Conservation (phyloP, 2,797 vertebrate genomes). For the Tragopan temminckii region DNA sequence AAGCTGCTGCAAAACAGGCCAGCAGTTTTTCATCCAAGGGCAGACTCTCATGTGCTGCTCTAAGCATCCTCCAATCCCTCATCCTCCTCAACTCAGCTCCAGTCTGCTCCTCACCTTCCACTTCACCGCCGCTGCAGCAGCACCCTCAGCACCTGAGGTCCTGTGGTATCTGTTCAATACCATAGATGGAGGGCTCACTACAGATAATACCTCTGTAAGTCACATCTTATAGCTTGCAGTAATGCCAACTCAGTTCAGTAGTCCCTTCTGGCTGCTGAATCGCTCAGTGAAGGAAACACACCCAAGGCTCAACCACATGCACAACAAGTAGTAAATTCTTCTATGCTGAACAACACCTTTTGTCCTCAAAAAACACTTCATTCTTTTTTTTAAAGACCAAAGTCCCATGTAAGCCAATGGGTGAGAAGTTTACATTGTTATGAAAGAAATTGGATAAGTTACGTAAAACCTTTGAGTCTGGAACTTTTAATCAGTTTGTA, state of each 20-base stretch:
- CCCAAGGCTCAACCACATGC: background rate
- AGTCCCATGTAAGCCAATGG: background rate
- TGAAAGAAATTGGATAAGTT: background rate
- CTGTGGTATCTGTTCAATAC: background rate
- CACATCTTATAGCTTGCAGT: slow-evolving; percentile 10
- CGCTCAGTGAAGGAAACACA: background rate
- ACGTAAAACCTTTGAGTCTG: background rate
- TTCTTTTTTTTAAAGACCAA: background rate
- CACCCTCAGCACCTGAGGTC: too few relatives aligned
- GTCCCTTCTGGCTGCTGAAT: background rate
- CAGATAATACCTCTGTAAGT: slow-evolving; percentile 21
- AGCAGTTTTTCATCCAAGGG: background rate
- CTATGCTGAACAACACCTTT: too few relatives aligned
- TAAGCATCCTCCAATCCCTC: background rate
- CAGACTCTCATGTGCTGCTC: background rate
- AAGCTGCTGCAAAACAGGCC: background rate
- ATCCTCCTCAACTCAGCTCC: background rate
- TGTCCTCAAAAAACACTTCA: background rate
- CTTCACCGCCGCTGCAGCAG: background rate
- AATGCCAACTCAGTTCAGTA: background rate
- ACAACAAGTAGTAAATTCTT: background rate
- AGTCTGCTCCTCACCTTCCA: background rate
- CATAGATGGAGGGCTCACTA: background rate
- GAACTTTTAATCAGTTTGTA: background rate
- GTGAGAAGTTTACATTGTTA: background rate